A percentile compares a stretch with the other conserved stretches of the same genome.
These are phyloP conservation scores for Volucella bombylans DNA, from an alignment of 2,888 invertebrate species.

Conservation along the genomic window DNA sequence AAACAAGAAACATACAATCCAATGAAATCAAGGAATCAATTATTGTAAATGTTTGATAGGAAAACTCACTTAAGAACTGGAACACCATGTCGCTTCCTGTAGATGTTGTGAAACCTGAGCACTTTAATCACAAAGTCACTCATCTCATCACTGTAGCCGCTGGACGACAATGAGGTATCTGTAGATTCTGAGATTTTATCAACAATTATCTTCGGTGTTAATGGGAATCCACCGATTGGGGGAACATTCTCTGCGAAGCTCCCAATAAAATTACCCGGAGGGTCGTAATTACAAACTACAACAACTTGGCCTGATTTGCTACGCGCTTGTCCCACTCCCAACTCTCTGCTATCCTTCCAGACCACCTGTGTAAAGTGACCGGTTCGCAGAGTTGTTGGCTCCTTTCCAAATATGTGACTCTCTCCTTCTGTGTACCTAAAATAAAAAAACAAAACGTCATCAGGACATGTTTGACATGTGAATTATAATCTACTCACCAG, in stretches of 20 bases:
- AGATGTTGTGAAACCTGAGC: constrained; percentile 85
- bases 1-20: neutral
- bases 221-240: constrained; percentile 83
- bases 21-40: neutral
- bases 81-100: constrained; percentile 85
- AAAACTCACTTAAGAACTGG: constrained; percentile 83
- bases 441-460: neutral
- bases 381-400: constrained; percentile 86
- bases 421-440: constrained; percentile 85
- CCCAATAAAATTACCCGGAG: constrained; percentile 93
- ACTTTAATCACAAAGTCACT: constrained; percentile 83
- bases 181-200: constrained; percentile 75
- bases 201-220: constrained; percentile 75
- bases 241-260: constrained; percentile 89
- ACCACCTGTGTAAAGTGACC: constrained; percentile 93
- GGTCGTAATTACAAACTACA: constrained; percentile 94
- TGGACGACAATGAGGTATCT: constrained; percentile 75
- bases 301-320: constrained; percentile 88
- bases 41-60: neutral
- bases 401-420: constrained; percentile 85
- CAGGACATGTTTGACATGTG: neutral
- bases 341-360: constrained; percentile 88
- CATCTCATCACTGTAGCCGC: constrained; percentile 76
- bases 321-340: constrained; percentile 89
- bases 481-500: constrained; percentile 79